A percentile compares a stretch with the other conserved stretches of the same genome.
Conservation (phyloP, 2,797 vertebrate species). For the Tympanoctomys barrerae region DNA sequence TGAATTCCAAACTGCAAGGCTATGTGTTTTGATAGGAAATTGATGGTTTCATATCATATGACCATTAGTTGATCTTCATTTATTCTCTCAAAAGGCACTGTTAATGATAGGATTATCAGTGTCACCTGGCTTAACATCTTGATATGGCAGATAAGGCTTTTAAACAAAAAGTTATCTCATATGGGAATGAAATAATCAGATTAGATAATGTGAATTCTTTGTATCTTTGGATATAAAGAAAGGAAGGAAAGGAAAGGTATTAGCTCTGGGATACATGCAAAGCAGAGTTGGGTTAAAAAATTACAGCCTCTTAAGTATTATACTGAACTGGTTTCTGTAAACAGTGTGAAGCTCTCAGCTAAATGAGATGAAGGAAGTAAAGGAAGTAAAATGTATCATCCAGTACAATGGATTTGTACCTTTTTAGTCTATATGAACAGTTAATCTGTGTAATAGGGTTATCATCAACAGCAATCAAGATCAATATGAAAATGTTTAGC, state of each 20-base stretch:
- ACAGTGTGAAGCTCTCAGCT: not conserved
- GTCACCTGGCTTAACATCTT: slow-evolving; percentile 36
- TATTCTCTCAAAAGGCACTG: slow-evolving; percentile 43
- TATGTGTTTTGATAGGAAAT: not conserved
- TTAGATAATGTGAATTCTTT: not conserved
- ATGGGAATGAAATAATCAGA: slow-evolving; percentile 19
- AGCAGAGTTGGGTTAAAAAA: not conserved
- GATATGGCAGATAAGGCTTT: not conserved
- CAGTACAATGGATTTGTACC: not conserved
- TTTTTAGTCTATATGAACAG: not conserved
- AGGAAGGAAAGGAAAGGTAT: not conserved
- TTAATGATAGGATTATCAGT: slow-evolving; percentile 48
- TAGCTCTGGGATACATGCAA: not conserved
- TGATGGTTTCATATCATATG: slow-evolving; percentile 49
- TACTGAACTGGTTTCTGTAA: not conserved
- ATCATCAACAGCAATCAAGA: not conserved
- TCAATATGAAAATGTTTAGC: slow-evolving; percentile 3
- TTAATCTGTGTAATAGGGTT: slow-evolving; percentile 5
- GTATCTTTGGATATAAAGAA: not conserved
- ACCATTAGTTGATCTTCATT: slow-evolving; percentile 25
- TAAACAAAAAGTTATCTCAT: slow-evolving; percentile 40
- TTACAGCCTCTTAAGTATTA: not conserved
- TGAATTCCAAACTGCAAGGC: not conserved
- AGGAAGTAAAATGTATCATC: slow-evolving; percentile 22
- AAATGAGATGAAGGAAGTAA: slow-evolving; percentile 32